Percentiles rank a stretch among this genome's conserved stretches.
Evolutionary conservation across 2,888 invertebrate species (phyloP).

Genomic region (Gandaritis pyraliata): DNA sequence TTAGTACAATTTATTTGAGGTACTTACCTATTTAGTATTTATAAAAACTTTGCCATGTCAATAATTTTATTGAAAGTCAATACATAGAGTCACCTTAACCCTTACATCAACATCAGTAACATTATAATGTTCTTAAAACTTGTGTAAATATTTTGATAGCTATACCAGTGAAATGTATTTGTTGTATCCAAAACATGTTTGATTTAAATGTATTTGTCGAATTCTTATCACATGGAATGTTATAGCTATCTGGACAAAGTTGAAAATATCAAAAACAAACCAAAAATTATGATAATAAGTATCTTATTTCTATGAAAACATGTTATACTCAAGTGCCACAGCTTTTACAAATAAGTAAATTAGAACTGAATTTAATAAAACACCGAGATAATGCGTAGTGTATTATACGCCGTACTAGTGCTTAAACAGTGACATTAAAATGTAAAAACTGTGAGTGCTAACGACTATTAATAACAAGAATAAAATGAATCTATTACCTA

Average conservation of each 20-base stretch:
- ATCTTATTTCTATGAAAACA: constrained; percentile 61
- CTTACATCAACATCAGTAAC: constrained; percentile 37
- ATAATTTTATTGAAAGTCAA: constrained; percentile 27
- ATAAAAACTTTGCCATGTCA: constrained; percentile 25
- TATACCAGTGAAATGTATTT: constrained; percentile 43
- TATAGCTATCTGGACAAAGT: constrained; percentile 57
- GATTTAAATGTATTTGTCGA: constrained; percentile 32
- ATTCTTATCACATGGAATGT: constrained; percentile 60
- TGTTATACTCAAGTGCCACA: constrained; percentile 60
- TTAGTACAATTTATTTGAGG: constrained; percentile 34
- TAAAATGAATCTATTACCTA: constrained; percentile 60
- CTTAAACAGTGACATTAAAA: constrained; percentile 52
- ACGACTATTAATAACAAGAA: constrained; percentile 57
- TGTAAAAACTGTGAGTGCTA: constrained; percentile 79
- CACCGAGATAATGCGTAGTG: constrained; percentile 39
- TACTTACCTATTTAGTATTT: constrained; percentile 25
- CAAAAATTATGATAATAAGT: constrained; percentile 51
- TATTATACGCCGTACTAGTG: constrained; percentile 40
- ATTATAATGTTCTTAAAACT: constrained; percentile 31
- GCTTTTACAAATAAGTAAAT: constrained; percentile 57
- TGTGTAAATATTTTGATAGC: constrained; percentile 44
- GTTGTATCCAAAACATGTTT: constrained; percentile 32
- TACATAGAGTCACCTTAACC: constrained; percentile 33
- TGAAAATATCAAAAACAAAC: constrained; percentile 49
- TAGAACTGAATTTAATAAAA: constrained; percentile 37